Base-by-base conservation (phyloP, 2,797 vertebrate genomes). In the Eleutherodactylus coqui region DNA sequence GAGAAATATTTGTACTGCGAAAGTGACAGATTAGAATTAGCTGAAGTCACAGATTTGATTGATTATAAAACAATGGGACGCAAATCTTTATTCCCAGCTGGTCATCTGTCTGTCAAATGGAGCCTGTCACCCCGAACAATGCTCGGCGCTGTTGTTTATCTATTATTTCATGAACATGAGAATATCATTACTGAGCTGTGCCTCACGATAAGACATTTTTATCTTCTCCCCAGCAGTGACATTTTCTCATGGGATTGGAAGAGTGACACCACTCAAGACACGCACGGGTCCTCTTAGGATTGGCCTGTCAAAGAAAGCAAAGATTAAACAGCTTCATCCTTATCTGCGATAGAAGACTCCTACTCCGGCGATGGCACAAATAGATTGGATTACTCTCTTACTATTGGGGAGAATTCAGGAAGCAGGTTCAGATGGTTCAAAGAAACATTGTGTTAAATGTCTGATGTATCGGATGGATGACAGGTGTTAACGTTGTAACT, bases 251-350 rank as follows among this genome's bases (percentile, higher is more conserved):
- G 94, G 93, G 1, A 67, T 94, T 90, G 84, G 90, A 91, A 96
- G 95, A 92, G 88, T 97, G 58, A 92, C 93, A 84, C 97, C 97
- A 89, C 95, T 98, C 85, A 96, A 93, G 92, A 98, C 97, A 0
- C 95, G 97, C 90, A 90, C 90, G 38, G 92, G 96, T 19, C 97
- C 97, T 27, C 96, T 98, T 90, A 94, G 96, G 85, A 91, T 98
- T 29, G 97, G 97, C 34, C 94, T 98, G 85, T 98, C 97, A 90
- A 97, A 94, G 93, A 95, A 92, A 93, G 96, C 95, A 86, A 96
- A 92, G 79, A 93, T 94, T 88, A 95, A 94, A 90, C 93, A 94
- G 27, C 96, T 98, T 81, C 97, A 98, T 90, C 96, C 95, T 1
- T 96, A 96, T 85, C 88, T 95, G 1, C 67, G 55, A 80, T 87